Percentiles rank a stretch among this genome's conserved stretches.
Conservation (phyloP, 2,888 invertebrate genomes). For the Stenotaenia linearis region DNA sequence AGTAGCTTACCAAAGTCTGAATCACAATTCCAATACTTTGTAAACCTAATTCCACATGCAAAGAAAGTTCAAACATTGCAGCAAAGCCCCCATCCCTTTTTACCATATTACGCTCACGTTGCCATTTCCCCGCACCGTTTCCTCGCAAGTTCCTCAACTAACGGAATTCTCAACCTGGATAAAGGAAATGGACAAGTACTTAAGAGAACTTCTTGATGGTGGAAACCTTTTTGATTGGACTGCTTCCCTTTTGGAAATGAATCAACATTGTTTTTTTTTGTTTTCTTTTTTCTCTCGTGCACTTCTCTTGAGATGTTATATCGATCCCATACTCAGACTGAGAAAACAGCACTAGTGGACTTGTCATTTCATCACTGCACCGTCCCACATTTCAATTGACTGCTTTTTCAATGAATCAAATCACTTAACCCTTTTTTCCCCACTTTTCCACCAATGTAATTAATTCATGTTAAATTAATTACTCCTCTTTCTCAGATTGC, state of each 20-base stretch:
- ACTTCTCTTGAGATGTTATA: neutral
- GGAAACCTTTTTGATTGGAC: conserved; percentile 16
- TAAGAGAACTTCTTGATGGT: neutral
- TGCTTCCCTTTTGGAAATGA: conserved; percentile 19
- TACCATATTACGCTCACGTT: no score
- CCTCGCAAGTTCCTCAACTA: neutral
- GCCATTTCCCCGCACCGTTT: neutral
- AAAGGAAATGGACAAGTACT: neutral
- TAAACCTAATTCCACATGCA: no score
- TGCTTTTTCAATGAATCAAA: neutral
- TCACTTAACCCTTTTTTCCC: neutral
- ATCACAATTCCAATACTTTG: no score
- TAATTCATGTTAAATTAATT: neutral
- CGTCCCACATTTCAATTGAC: neutral
- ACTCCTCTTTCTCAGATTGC: neutral
- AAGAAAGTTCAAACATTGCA: no score
- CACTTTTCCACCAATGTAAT: neutral
- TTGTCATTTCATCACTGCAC: conserved; percentile 1
- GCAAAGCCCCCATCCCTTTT: no score
- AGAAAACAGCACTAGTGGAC: conserved; percentile 14
- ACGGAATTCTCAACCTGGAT: neutral
- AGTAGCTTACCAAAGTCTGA: no score
- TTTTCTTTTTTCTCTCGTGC: neutral
- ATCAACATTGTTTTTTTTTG: neutral
- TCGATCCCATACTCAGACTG: conserved; percentile 8